Evolutionary conservation across 2,888 invertebrate species (phyloP), one percentile per base, ranked within the genome.

Genomic region (Drosophila lutescens): DNA sequence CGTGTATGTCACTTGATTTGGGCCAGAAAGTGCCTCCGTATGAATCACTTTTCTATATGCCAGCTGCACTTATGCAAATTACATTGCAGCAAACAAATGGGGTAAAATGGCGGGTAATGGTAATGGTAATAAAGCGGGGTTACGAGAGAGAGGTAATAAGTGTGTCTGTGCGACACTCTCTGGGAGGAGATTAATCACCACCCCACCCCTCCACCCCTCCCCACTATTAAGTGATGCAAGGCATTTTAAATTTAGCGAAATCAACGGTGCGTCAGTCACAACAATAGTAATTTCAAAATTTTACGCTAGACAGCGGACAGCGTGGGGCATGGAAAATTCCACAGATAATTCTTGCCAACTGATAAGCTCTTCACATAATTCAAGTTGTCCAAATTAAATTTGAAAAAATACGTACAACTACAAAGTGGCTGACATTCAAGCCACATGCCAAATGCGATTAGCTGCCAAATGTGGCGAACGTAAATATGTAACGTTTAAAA

Each of bases 61-160:
- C 58, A 15, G 46, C 32, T 54, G 65, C 65, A 59, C 53, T 54
- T 53, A 65, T 65, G 53, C 65, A 65, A 63, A 65, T 44, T n/a
- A 4, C 43, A 41, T 38, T 65, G 34, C 62, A 50, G 44, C 61
- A 50, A 53, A 40, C 20, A 12, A 58, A 32, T 41, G 38, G 51
- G 44, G 32, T n/a, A 17, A 20, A n/a, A 23, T n/a, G 8, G 23
- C 10, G 58, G 47, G 23, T 17, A 50, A 51, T 32, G 30, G 23
- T 26, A 26, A 26, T 26, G 26, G 26, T 26, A 26, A 26, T 5
- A 26, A 26, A 26, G 26, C 26, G 26, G 38, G 34, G 13, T 38
- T 5, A 13, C 9, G 10, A 36, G 38, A 38, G 30, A 20, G 5
- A 40, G 46, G 50, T 6, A 43, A 15, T 44, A 50, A 26, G 34